These are phyloP conservation scores for Sorex araneus DNA, from an alignment of 2,113 vertebrate species.

Conservation along the genomic window DNA sequence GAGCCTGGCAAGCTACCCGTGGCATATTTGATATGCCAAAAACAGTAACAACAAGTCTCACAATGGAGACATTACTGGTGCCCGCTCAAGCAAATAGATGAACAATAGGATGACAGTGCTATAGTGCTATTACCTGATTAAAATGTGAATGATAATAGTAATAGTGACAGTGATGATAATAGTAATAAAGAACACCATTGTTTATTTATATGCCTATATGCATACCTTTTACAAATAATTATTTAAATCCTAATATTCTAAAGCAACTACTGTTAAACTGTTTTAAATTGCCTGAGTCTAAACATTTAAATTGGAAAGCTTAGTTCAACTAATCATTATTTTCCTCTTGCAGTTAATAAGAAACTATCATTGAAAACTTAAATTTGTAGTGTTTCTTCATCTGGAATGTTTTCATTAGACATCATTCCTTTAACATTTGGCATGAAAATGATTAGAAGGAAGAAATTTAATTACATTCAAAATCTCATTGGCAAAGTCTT, in stretches of 20 bases:
- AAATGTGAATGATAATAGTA: neutral
- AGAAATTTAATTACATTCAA: neutral
- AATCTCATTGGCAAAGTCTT: neutral
- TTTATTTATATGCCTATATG: neutral
- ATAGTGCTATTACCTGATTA: too few relatives aligned
- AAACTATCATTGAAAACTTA: neutral
- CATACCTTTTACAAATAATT: constrained; percentile 32
- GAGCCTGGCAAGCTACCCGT: too few relatives aligned
- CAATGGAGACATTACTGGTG: too few relatives aligned
- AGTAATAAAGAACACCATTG: neutral
- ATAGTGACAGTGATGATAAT: neutral
- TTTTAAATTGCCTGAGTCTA: neutral
- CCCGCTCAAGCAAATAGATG: too few relatives aligned
- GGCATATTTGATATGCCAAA: too few relatives aligned
- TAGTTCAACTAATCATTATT: neutral
- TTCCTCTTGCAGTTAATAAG: neutral
- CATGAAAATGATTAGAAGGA: neutral
- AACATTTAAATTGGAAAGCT: neutral
- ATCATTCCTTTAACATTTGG: too few relatives aligned
- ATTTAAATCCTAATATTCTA: neutral
- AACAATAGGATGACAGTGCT: too few relatives aligned
- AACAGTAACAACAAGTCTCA: too few relatives aligned
- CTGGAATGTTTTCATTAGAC: neutral
- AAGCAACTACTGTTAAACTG: neutral
- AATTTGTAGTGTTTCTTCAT: too few relatives aligned